phyloP scores from a whole-genome alignment of 1,140 invertebrate genomes.

The Goniozus legneri region DNA sequence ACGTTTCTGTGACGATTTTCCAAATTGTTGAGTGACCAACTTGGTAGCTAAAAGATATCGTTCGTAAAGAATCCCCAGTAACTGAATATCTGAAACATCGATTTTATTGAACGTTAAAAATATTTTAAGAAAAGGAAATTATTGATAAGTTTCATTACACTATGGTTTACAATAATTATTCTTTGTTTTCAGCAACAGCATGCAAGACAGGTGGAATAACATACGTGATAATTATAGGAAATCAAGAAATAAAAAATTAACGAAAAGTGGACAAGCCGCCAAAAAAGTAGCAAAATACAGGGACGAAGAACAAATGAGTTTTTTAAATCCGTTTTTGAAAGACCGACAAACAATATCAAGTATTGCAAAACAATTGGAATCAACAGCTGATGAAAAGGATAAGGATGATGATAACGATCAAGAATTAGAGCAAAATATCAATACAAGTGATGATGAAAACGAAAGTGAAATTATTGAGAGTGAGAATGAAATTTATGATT shows the following conservation, averaged over 20 bases:
- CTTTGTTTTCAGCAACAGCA: not conserved
- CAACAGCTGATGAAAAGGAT: not conserved
- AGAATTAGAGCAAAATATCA: not conserved
- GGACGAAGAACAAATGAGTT: not conserved
- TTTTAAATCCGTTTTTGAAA: not conserved
- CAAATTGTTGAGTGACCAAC: constrained; percentile 22
- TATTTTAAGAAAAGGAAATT: not conserved
- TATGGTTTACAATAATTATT: not conserved
- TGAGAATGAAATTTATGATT: not conserved
- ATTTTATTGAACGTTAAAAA: no score
- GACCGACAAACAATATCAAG: not conserved
- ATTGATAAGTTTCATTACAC: not conserved
- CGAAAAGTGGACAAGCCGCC: not conserved
- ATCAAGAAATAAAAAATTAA: not conserved
- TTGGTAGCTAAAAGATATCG: constrained; percentile 18
- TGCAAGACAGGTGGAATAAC: not conserved
- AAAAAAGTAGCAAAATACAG: not conserved
- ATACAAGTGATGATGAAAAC: not conserved
- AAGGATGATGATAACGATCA: not conserved
- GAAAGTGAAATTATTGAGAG: not conserved
- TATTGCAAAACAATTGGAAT: not conserved
- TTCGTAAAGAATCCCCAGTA: constrained; percentile 2
- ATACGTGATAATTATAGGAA: not conserved
- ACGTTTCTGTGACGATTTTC: constrained; percentile 19
- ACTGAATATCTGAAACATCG: not conserved